Evolutionary conservation across 2,797 vertebrate genomes (phyloP).

Genomic region (Selene dorsalis): DNA sequence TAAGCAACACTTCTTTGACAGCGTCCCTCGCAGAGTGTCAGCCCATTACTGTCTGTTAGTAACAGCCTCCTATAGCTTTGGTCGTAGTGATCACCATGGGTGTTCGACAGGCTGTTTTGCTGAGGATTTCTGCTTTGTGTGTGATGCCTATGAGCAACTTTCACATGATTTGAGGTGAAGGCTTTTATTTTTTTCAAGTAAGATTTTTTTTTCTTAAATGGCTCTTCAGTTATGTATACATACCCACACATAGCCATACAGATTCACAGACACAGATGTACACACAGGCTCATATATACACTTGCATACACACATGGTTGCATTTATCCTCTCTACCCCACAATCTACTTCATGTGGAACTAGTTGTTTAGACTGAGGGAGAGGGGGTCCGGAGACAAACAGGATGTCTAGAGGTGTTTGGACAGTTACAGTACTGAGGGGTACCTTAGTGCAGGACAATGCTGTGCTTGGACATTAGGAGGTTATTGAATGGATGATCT

Average conservation of each 20-base stretch:
- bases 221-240: constrained; percentile 56
- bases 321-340: constrained; percentile 79
- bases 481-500: constrained; percentile 17
- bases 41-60: constrained; percentile 48
- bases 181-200: constrained; percentile 23
- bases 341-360: constrained; percentile 83
- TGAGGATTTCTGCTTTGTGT: constrained; percentile 45
- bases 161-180: constrained; percentile 60
- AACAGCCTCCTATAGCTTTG: constrained; percentile 52
- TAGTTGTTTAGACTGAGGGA: constrained; percentile 79
- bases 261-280: constrained; percentile 21
- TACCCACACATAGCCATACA: constrained; percentile 45
- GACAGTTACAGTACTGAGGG: constrained; percentile 60
- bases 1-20: constrained; percentile 35
- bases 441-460: constrained; percentile 34
- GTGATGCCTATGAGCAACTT: constrained; percentile 60
- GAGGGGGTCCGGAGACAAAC: constrained; percentile 79
- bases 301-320: constrained; percentile 82
- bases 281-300: constrained; percentile 68
- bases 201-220: constrained; percentile 22
- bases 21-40: constrained; percentile 28
- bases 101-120: constrained; percentile 53
- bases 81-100: constrained; percentile 71
- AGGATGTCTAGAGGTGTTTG: constrained; percentile 82
- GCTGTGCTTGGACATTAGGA: constrained; percentile 18